Evolutionary conservation across 1,140 invertebrate species (phyloP).

Genomic region (Ditylenchus dipsaci): DNA sequence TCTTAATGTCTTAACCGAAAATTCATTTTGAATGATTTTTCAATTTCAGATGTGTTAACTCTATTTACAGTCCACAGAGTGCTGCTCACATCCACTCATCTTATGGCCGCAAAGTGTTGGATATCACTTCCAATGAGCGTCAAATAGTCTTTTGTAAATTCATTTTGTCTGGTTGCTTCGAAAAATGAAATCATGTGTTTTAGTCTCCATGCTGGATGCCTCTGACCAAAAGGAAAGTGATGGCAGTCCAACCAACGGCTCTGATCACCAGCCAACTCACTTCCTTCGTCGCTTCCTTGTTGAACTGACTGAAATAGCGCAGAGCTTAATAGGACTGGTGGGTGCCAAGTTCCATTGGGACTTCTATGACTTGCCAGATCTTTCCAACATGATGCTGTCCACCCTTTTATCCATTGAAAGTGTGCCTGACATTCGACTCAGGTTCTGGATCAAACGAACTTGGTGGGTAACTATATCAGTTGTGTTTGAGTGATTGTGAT

Average conservation of each 20-base stretch:
- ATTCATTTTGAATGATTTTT: neutral
- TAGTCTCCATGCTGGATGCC: conserved; percentile 1
- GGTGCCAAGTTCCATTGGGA: conserved; percentile 32
- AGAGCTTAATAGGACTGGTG: conserved; percentile 41
- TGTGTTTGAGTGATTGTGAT: neutral
- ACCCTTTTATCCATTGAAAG: conserved; percentile 24
- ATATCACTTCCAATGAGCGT: conserved; percentile 37
- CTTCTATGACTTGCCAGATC: conserved; percentile 33
- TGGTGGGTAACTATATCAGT: conserved; percentile 29
- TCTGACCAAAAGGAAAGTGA: neutral
- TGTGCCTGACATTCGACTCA: conserved; percentile 45
- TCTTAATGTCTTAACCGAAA: too few relatives aligned
- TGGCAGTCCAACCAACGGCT: neutral
- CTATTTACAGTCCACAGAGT: conserved; percentile 24
- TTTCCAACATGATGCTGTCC: conserved; percentile 17
- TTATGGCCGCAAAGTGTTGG: conserved; percentile 34
- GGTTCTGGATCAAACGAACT: conserved; percentile 44
- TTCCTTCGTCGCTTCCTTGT: conserved; percentile 30
- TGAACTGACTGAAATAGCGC: conserved; percentile 40
- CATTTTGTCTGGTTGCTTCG: neutral
- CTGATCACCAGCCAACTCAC: conserved; percentile 2
- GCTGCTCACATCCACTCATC: conserved; percentile 28
- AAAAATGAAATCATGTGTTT: too few relatives aligned
- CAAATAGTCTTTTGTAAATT: conserved; percentile 47
- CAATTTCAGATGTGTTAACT: conserved; percentile 36